Evolutionary conservation across 2,113 vertebrate species (phyloP).

Genomic region (Ameiurus melas): DNA sequence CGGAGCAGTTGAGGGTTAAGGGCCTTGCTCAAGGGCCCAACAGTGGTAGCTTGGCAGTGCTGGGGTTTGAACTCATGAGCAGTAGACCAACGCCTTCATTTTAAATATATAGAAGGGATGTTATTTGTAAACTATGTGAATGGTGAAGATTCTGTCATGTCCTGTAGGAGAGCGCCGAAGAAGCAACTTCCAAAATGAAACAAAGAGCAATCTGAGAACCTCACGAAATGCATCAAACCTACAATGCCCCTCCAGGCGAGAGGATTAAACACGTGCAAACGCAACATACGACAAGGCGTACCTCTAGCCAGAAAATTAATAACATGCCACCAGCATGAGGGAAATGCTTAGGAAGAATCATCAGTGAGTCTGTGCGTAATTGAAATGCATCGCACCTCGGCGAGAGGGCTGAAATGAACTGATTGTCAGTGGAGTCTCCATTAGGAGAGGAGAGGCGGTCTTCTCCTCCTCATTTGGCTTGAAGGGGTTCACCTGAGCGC

Average conservation of each 20-base stretch:
- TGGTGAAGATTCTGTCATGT: not conserved
- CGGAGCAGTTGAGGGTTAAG: too few relatives aligned
- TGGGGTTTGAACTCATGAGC: too few relatives aligned
- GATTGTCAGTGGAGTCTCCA: slow-evolving; percentile 49
- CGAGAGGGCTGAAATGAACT: slow-evolving; percentile 48
- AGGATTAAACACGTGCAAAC: not conserved
- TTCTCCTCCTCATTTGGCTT: slow-evolving; percentile 48
- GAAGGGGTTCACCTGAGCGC: slow-evolving; percentile 54
- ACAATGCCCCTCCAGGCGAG: not conserved
- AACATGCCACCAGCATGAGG: slow-evolving; percentile 18
- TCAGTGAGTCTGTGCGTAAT: slow-evolving; percentile 36
- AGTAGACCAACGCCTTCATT: too few relatives aligned
- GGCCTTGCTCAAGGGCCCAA: too few relatives aligned
- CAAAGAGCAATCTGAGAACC: not conserved
- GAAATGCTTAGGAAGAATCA: slow-evolving; percentile 51
- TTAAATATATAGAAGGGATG: not conserved
- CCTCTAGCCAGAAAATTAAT: not conserved
- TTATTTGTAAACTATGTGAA: not conserved
- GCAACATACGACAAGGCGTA: not conserved
- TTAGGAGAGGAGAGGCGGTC: slow-evolving; percentile 37
- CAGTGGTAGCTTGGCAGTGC: too few relatives aligned
- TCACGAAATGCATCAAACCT: not conserved
- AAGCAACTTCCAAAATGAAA: not conserved
- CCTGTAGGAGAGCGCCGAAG: not conserved
- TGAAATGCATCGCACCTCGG: slow-evolving; percentile 52